A percentile compares a stretch with the other conserved stretches of the same genome.
These are phyloP conservation scores for Lagopus muta DNA, from an alignment of 2,113 vertebrate species.

Conservation along the genomic window DNA sequence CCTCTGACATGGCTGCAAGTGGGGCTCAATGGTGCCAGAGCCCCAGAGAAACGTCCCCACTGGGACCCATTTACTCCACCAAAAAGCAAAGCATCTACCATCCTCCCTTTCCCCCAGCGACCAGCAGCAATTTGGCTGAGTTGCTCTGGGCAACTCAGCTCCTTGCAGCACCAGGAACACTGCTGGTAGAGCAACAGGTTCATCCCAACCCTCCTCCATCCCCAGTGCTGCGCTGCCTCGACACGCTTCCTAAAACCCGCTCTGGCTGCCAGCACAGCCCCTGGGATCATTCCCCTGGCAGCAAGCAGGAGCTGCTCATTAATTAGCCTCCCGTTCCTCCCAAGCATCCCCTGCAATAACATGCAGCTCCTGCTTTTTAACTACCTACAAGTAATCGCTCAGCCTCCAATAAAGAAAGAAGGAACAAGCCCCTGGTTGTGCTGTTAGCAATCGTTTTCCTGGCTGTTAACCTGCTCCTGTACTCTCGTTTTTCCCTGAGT, in stretches of 20 bases:
- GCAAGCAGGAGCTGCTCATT: neutral
- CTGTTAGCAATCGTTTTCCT: slow-evolving; percentile 29
- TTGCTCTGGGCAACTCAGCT: neutral
- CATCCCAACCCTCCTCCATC: neutral
- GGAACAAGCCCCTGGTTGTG: slow-evolving; percentile 9
- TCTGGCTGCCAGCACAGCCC: neutral
- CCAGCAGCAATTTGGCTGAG: neutral
- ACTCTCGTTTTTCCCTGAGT: neutral
- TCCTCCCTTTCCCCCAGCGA: neutral
- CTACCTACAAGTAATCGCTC: slow-evolving; percentile 24
- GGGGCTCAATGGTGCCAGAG: fast-evolving
- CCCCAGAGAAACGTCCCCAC: neutral
- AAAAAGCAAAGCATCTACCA: neutral
- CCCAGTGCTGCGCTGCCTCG: fast-evolving
- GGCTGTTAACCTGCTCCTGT: slow-evolving; percentile 23
- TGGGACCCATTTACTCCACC: neutral
- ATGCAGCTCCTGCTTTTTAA: slow-evolving; percentile 41
- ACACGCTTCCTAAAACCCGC: fast-evolving
- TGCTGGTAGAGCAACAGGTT: fast-evolving
- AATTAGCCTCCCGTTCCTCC: neutral
- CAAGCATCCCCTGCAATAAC: slow-evolving; percentile 24
- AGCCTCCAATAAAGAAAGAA: neutral
- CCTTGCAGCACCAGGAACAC: fast-evolving
- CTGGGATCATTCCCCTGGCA: neutral
- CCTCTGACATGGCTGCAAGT: fast-evolving